Evolutionary conservation across 2,113 vertebrate species (phyloP), one percentile per base, ranked within the genome.

Genomic region (Syngnathoides biaculeatus): DNA sequence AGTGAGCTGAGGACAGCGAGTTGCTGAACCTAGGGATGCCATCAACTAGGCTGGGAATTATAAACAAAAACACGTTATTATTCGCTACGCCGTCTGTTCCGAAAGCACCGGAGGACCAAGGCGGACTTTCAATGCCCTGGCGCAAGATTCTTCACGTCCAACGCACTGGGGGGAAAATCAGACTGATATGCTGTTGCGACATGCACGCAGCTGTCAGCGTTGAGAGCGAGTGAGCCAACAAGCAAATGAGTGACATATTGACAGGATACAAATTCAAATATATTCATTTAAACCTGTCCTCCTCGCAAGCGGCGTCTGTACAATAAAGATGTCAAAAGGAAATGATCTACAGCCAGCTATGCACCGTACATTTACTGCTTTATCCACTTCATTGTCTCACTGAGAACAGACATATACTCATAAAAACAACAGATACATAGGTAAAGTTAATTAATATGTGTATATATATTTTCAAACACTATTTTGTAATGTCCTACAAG

Each of bases 1-100:
- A 15, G 59, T 19, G 20, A 42, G 20, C 38, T 8, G 67, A 45
- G 73, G 75, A 69, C 69, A 55, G 39, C 52, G 26, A 30, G 26
- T 30, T 17, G 48, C 55, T 3, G 8, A 35, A 9, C 27, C 55
- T 27, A 19, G 55, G 26, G 19, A 22, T 22, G 20, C 35, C 59
- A 61, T 61, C 11, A 57, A 61, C 22, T 61, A 13, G 30, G 38
- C 40, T n/a, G 20, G n/a, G 38, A 61, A 42, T 42, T 61, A 40
- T 22, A 42, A 42, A 42, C 59, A 42, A 61, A n/a, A 61, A 40
- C 10, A 40, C 24, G 55, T 30, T 57, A 57, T 57, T 57, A 57
- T 57, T 57, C 55, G 55, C 26, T 1, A 15, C 26, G 14, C 26
- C 55, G n/a, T 24, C 22, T 13, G 22, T 24, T 55, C 11, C 52